Conservation (phyloP, 2,888 invertebrate species). For the Cerastoderma edule region DNA sequence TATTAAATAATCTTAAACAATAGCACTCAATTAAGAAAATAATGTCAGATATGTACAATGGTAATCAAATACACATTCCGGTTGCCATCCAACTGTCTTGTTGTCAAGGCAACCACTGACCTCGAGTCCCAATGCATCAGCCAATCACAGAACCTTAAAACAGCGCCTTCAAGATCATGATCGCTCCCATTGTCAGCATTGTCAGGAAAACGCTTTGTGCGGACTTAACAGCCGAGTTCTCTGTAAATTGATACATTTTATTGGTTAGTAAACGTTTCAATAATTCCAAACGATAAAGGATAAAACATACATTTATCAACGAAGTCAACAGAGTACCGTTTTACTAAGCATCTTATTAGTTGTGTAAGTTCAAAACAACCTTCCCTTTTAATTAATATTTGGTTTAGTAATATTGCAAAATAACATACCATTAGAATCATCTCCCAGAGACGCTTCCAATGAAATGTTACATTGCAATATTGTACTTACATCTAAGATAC, state of each 20-base stretch:
- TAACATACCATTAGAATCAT: neutral
- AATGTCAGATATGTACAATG: too few relatives aligned
- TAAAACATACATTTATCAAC: neutral
- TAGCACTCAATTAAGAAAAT: too few relatives aligned
- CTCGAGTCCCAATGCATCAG: too few relatives aligned
- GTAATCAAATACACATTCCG: too few relatives aligned
- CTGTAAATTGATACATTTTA: too few relatives aligned
- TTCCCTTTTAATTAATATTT: neutral
- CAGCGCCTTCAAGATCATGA: slow-evolving; percentile 3
- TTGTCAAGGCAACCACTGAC: too few relatives aligned
- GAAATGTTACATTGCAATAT: too few relatives aligned
- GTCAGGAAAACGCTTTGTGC: neutral
- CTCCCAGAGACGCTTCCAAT: too few relatives aligned
- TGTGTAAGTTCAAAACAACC: neutral
- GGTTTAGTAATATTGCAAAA: neutral
- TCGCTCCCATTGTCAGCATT: neutral
- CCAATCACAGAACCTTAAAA: slow-evolving; percentile 9
- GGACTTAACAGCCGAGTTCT: neutral
- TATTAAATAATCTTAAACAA: too few relatives aligned
- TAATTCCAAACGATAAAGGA: neutral
- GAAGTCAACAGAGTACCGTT: neutral
- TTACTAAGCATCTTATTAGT: neutral
- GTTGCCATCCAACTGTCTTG: too few relatives aligned
- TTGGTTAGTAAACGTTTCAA: too few relatives aligned
- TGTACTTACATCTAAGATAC: too few relatives aligned